Percentiles rank a stretch among this genome's conserved stretches.
Evolutionary conservation across 2,888 invertebrate species (phyloP).

Genomic region (Caenorhabditis japonica): DNA sequence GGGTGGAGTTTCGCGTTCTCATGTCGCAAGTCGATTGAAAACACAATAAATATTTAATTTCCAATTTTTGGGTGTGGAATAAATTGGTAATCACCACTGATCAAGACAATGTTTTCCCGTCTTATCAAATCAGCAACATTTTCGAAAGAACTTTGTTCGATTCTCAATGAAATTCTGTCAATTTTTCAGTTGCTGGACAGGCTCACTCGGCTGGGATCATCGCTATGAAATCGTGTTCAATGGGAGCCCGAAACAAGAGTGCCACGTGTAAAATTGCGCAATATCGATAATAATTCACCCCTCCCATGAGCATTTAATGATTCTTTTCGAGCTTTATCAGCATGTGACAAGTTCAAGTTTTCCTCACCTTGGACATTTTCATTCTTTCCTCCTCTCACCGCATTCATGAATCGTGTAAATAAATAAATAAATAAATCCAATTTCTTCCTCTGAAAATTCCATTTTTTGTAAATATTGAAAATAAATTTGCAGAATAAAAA

Average conservation of each 20-base stretch:
- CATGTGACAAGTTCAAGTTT: background rate
- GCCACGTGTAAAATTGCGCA: constrained; percentile 10
- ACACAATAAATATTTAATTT: too few relatives aligned
- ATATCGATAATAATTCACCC: background rate
- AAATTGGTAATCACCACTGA: too few relatives aligned
- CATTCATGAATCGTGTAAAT: background rate
- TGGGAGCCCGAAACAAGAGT: constrained; percentile 16
- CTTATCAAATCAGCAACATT: background rate
- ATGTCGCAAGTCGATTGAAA: too few relatives aligned
- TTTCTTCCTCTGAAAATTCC: too few relatives aligned
- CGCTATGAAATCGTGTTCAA: constrained; percentile 65
- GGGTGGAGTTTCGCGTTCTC: too few relatives aligned
- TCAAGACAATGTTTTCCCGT: too few relatives aligned
- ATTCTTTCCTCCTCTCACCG: background rate
- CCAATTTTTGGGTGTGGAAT: too few relatives aligned
- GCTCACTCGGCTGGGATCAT: constrained; percentile 76
- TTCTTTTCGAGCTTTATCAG: constrained; percentile 10
- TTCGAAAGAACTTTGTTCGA: constrained; percentile 4
- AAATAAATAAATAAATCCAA: background rate
- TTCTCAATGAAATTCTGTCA: background rate
- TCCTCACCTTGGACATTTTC: constrained; percentile 21
- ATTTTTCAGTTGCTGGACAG: constrained; percentile 73
- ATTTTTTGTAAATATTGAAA: too few relatives aligned
- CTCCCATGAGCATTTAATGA: too few relatives aligned
- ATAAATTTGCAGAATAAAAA: too few relatives aligned